phyloP scores from a whole-genome alignment of 1,140 invertebrate genomes.

The Zelostemma sp. region DNA sequence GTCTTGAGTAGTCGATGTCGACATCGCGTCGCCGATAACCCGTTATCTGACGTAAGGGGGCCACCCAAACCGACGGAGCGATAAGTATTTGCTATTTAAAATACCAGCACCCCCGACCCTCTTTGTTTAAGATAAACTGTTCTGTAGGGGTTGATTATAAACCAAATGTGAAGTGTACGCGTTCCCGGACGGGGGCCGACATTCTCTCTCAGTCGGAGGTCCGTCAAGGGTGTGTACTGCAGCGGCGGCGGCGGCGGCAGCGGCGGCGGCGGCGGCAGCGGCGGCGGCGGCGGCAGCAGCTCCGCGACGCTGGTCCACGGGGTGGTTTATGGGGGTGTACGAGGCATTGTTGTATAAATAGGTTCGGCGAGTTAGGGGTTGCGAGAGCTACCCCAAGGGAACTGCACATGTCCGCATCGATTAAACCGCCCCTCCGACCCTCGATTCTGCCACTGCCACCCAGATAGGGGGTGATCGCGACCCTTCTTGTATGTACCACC shows the following conservation, averaged over 20 bases:
- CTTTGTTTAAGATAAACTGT: slow-evolving; percentile 64
- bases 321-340: slow-evolving; percentile 69
- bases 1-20: neutral
- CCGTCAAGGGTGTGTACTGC: slow-evolving; percentile 44
- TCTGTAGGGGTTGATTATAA: slow-evolving; percentile 61
- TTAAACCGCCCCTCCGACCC: slow-evolving; percentile 62
- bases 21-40: slow-evolving; percentile 23
- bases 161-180: slow-evolving; percentile 46
- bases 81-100: slow-evolving; percentile 70
- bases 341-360: slow-evolving; percentile 71
- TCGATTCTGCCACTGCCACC: slow-evolving; percentile 30
- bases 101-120: slow-evolving; percentile 60
- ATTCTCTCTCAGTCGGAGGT: slow-evolving; percentile 27
- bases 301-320: slow-evolving; percentile 61
- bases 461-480: slow-evolving; percentile 40
- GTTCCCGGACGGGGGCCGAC: slow-evolving; percentile 34
- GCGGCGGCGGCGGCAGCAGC: slow-evolving; percentile 36
- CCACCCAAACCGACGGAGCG: slow-evolving; percentile 43
- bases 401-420: slow-evolving; percentile 72
- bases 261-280: too few species aligned
- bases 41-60: slow-evolving; percentile 39
- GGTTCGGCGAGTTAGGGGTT: slow-evolving; percentile 72
- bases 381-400: slow-evolving; percentile 65
- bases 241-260: slow-evolving; percentile 35
- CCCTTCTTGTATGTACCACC: slow-evolving; percentile 41